Base-by-base conservation (phyloP, 2,113 vertebrate genomes). In the Lepisosteus osseus region DNA sequence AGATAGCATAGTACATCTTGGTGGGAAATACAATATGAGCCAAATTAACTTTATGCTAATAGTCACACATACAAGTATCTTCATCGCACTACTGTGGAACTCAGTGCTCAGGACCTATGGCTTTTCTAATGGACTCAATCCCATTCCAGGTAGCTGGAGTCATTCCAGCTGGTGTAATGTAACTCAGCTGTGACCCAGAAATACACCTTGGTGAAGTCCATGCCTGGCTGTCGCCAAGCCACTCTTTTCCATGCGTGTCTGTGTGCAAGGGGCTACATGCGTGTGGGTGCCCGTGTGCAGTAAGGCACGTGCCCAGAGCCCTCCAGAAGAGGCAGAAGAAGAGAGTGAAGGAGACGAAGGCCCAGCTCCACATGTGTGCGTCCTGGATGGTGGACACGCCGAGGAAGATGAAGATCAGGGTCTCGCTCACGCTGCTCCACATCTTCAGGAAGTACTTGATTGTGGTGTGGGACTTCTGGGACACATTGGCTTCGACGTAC, bases 371-470 rank as follows among this genome's bases (percentile, higher is more conserved):
- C 79, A 93, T 91, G 0, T 94, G 93, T 44, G 91, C 89, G 4
- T 93, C 91, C 72, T 90, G 90, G 40, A 93, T 90, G 55, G 90
- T 92, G 79, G 93, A 94, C 70, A 94, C 90, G 0, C 91, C 92
- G 3, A 95, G 88, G 79, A 95, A 94, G 86, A 94, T 92, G 82
- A 94, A 94, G 80, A 94, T 94, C 65, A 94, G 86, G 47, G 90
- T 94, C 55, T 95, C 93, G 0, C 89, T 94, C 11, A 93, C 89
- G 0, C 91, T 94, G 86, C 88, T 95, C 90, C 90, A 95, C 90
- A 94, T 94, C 88, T 95, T 95, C 88, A 95, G 90, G 83, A 94
- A 95, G 78, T 94, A 95, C 75, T 94, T 92, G 72, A 93, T 89
- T 45, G 90, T 94, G 68, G 87, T 93, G 74, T 93, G 91, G 75